These are phyloP conservation scores for Hydrotaea diabolus DNA, from an alignment of 2,888 invertebrate genomes.

Conservation along the genomic window DNA sequence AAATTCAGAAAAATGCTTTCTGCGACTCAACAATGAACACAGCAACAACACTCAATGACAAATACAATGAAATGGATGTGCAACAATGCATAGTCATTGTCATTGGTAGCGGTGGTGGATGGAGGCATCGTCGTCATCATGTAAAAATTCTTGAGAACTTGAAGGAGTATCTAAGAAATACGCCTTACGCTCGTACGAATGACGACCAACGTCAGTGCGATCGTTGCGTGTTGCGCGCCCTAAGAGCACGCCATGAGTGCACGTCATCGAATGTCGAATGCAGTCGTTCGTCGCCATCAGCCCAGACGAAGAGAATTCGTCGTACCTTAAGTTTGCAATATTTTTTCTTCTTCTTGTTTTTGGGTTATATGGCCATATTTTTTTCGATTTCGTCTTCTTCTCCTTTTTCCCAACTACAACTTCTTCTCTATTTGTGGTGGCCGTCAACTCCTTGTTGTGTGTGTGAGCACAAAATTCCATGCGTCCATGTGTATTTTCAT, in stretches of 20 bases:
- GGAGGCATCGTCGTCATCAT: constrained; percentile 5
- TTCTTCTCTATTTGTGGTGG: background rate
- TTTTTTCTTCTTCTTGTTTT: background rate
- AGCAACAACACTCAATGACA: constrained; percentile 25
- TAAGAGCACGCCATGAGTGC: background rate
- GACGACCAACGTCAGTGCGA: background rate
- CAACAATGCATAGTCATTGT: constrained; percentile 11
- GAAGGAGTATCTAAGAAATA: background rate
- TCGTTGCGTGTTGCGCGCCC: background rate
- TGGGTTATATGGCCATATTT: constrained; percentile 4
- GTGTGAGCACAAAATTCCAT: background rate
- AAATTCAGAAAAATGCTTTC: constrained; percentile 14
- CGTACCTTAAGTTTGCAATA: constrained; percentile 7
- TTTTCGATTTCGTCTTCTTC: background rate
- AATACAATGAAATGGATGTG: constrained; percentile 18
- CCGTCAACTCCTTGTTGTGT: background rate
- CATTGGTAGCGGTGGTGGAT: background rate
- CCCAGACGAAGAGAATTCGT: background rate
- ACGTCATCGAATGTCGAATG: constrained; percentile 6
- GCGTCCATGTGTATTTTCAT: background rate
- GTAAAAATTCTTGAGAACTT: constrained; percentile 10
- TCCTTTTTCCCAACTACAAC: background rate
- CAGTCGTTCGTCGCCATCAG: background rate
- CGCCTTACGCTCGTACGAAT: background rate
- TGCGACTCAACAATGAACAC: constrained; percentile 13